Evolutionary conservation across 92 coral and sea anemone species (phyloP).

Genomic region (Parazoanthus swiftii): DNA sequence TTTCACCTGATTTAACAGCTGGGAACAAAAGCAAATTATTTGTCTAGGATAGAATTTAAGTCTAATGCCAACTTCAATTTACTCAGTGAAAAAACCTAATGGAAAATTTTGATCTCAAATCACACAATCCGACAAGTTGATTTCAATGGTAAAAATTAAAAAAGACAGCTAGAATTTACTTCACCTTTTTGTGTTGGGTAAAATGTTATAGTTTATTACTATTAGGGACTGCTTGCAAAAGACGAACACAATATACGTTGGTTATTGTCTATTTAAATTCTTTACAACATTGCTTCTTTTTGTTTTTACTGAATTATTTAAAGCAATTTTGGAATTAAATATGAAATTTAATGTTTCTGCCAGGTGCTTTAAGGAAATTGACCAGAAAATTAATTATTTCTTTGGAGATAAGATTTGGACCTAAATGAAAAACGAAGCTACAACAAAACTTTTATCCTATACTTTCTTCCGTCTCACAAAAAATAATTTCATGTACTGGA

Average conservation of each 20-base stretch:
- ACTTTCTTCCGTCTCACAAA: not conserved
- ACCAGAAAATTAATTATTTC: not conserved
- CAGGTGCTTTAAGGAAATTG: slow-evolving; percentile 9
- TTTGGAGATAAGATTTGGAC: slow-evolving; percentile 2
- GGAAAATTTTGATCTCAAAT: slow-evolving; percentile 13
- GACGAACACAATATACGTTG: not conserved
- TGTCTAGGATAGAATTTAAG: not conserved
- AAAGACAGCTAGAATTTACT: not conserved
- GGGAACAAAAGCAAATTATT: not conserved
- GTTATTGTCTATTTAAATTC: not conserved
- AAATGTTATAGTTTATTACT: slow-evolving; percentile 8
- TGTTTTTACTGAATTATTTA: slow-evolving; percentile 12
- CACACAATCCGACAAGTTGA: slow-evolving; percentile 5
- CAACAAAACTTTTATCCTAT: slow-evolving; percentile 5
- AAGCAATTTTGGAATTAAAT: slow-evolving; percentile 1
- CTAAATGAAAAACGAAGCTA: not conserved
- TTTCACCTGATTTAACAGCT: not conserved
- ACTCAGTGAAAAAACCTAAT: slow-evolving; percentile 5
- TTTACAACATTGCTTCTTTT: not conserved
- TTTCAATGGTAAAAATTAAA: not conserved
- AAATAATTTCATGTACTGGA: not conserved
- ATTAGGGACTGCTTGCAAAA: too few species aligned
- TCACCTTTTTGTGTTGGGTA: not conserved
- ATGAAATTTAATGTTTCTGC: not conserved
- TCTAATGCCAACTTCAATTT: not conserved